These are phyloP conservation scores for Paracyclopina nana DNA, from an alignment of 1,140 invertebrate genomes.

Conservation along the genomic window DNA sequence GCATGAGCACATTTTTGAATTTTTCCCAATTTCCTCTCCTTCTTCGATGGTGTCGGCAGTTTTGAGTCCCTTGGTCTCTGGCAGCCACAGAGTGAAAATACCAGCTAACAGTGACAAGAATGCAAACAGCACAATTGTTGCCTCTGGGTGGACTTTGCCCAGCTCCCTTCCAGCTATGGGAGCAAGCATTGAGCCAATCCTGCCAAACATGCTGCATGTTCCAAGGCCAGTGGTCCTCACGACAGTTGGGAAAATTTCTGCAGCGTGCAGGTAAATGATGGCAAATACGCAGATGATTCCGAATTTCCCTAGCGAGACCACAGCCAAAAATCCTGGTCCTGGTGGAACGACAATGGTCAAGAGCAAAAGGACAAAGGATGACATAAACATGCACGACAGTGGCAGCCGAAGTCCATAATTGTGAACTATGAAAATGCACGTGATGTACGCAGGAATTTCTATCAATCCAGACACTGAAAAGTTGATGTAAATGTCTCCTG, in stretches of 20 bases:
- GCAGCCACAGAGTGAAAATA: not conserved
- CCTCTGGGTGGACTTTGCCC: not conserved
- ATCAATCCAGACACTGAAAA: slow-evolving; percentile 51
- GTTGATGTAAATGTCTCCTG: slow-evolving; percentile 49
- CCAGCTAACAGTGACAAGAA: not conserved
- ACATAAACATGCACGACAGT: slow-evolving; percentile 44
- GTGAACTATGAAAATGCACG: slow-evolving; percentile 47
- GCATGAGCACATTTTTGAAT: too few relatives aligned
- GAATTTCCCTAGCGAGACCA: not conserved
- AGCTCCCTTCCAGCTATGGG: not conserved
- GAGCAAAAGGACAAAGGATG: slow-evolving; percentile 41
- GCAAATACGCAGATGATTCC: slow-evolving; percentile 1
- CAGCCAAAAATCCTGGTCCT: too few relatives aligned
- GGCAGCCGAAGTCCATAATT: slow-evolving; percentile 46
- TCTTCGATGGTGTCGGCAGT: slow-evolving; percentile 1
- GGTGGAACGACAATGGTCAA: slow-evolving; percentile 21
- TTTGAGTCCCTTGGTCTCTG: not conserved
- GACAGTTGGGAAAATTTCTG: slow-evolving; percentile 9
- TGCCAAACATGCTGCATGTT: not conserved
- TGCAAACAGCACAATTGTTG: slow-evolving; percentile 8
- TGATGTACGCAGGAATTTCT: slow-evolving; percentile 47
- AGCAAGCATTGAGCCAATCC: not conserved
- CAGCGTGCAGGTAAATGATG: slow-evolving; percentile 2
- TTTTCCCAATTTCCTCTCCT: not conserved
- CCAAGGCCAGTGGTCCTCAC: slow-evolving; percentile 4